Evolutionary conservation across 2,113 vertebrate genomes (phyloP), one percentile per base, ranked within the genome.

Genomic region (Engystomops pustulosus): DNA sequence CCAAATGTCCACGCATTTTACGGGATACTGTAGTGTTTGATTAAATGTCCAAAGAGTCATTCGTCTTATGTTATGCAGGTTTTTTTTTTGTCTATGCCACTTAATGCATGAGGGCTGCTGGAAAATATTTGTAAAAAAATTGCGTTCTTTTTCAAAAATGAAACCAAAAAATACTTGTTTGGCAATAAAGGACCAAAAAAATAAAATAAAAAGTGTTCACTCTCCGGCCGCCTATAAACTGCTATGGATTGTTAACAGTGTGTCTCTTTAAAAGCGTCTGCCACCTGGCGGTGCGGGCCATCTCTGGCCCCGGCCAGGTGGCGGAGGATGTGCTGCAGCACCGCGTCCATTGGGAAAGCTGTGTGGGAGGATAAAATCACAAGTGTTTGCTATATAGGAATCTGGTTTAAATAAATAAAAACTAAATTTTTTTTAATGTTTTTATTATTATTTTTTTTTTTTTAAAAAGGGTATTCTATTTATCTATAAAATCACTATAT

Each of bases 311-410:
- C 91, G 90, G 91, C 92, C 90, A 92, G 89, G 90, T 91, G 90
- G 90, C 85, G 89, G 92, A 88, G 88, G 93, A 90, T 87, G 91
- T 81, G 91, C 91, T 89, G 91, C 91, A 92, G 89, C 89, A 88
- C 91, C 90, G 14, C 92, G 93, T 94, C 93, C 93, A 91, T 92
- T 93, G 91, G 93, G 92, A 93, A 93, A 94, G 92, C 94, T 94
- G 92, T 92, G 86, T 93, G 90, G 93, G 93, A 92, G 91, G 91
- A 94, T 93, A 93, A 93, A 93, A 93, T 92, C 90, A 91, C 86
- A 91, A 93, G 92, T 89, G 91, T 89, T 92, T 89, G 88, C 71
- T 79, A 88, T 74, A 88, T 80, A 88, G 87, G 41, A 69, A 47
- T 67, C 20, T 25, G 53, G 81, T 10, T 88, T 68, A 81, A 84